A percentile compares a stretch with the other conserved stretches of the same genome.
Conservation (phyloP, 2,888 invertebrate species). For the Nomada hirtipes region DNA sequence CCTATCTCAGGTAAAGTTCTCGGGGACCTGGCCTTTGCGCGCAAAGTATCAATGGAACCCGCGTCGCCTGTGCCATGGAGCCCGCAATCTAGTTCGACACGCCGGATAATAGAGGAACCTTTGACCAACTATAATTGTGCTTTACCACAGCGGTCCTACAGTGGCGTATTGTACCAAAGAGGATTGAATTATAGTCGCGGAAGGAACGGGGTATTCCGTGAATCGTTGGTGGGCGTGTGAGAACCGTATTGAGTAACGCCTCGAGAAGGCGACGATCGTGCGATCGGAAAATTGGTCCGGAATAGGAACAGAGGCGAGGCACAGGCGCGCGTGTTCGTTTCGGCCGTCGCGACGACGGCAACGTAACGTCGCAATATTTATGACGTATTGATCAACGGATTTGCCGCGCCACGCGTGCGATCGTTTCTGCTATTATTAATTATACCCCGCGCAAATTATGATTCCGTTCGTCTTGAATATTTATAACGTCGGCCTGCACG, state of each 20-base stretch:
- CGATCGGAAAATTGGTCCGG: neutral
- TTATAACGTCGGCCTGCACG: slow-evolving; percentile 31
- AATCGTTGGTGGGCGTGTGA: slow-evolving; percentile 1
- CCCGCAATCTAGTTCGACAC: slow-evolving; percentile 53
- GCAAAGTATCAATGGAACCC: slow-evolving; percentile 23
- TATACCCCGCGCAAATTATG: slow-evolving; percentile 47
- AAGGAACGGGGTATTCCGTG: slow-evolving; percentile 27
- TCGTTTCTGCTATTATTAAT: slow-evolving; percentile 47
- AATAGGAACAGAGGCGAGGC: neutral
- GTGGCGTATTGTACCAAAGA: slow-evolving; percentile 38
- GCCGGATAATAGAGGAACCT: slow-evolving; percentile 50
- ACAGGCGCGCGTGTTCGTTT: too few species aligned
- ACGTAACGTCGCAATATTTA: slow-evolving; percentile 30
- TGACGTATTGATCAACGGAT: slow-evolving; percentile 43
- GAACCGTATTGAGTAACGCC: neutral
- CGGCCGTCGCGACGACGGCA: neutral
- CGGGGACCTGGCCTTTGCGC: neutral
- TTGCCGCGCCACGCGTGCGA: slow-evolving; percentile 13
- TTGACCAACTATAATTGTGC: slow-evolving; percentile 54
- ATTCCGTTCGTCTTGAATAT: slow-evolving; percentile 45
- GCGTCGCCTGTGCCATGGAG: slow-evolving; percentile 34
- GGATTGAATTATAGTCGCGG: slow-evolving; percentile 48
- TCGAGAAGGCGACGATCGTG: neutral
- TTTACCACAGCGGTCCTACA: slow-evolving; percentile 39
- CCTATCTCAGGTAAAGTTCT: slow-evolving; percentile 89